Evolutionary conservation across 2,797 vertebrate genomes (phyloP), one percentile per base, ranked within the genome.

Genomic region (Numenius phaeopus): DNA sequence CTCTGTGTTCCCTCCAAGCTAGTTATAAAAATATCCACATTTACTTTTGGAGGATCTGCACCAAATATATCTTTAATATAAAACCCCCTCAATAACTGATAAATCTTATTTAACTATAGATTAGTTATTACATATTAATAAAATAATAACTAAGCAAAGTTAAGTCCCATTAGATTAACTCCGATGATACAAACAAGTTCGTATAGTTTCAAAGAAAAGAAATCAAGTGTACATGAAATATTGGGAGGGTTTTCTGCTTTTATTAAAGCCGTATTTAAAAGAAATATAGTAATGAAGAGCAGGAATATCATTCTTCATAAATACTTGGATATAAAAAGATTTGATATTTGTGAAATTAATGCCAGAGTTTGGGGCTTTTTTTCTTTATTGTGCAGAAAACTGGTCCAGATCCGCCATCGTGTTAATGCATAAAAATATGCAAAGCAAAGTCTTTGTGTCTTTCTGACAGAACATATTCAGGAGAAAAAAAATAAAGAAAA

Each of bases 21-120:
- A 72, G 62, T 58, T 52, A 85, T 82, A 87, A 78, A 86, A 93
- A 75, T 64, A 88, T 29, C 77, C 79, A 37, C 55, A 58, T 78
- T 93, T 83, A 79, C 40, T 91, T 86, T 42, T 71, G 55, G 75
- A 83, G 34, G 27, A 73, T 59, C 70, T 91, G 65, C 57, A 91
- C 18, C 42, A 67, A 88, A 77, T 10, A 49, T 3, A 61, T 40
- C 18, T 83, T 58, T 24, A 78, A 62, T n/a, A 55, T 26, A 78
- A 93, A 93, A 61, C 7, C 22, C 80, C 15, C 16, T 72, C 62
- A 65, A 32, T 47, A 84, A 65, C 6, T 30, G 50, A 72, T n/a
- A 49, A 57, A 61, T 46, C 15, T 89, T 50, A 55, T 69, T 73
- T 85, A 83, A 76, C 11, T 66, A 30, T 10, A 76, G 32, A 83